A percentile compares a stretch with the other conserved stretches of the same genome.
These are phyloP conservation scores for Zosterops lateralis DNA, from an alignment of 2,113 vertebrate species.

Conservation along the genomic window DNA sequence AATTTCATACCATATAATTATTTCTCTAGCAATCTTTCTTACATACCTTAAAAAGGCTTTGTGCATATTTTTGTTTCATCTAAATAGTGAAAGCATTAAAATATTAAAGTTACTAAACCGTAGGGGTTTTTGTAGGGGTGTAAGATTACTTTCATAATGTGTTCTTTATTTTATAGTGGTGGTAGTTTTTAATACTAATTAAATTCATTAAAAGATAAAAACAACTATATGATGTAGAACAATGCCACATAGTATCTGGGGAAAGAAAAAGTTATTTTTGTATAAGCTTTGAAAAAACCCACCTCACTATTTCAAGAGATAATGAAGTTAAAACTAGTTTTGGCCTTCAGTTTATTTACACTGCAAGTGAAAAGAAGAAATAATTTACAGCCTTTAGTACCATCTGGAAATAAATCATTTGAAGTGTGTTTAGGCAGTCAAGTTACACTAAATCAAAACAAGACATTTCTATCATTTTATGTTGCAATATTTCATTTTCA, in stretches of 20 bases:
- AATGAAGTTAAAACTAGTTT: not conserved
- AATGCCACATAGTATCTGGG: not conserved
- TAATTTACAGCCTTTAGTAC: not conserved
- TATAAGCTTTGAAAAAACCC: not conserved
- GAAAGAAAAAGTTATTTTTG: not conserved
- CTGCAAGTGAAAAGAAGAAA: not conserved
- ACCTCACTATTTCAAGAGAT: not conserved
- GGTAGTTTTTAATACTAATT: not conserved
- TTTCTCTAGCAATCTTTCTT: not conserved
- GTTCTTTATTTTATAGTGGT: not conserved
- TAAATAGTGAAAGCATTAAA: not conserved
- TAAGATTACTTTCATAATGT: not conserved
- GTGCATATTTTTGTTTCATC: not conserved
- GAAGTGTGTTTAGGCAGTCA: constrained; percentile 11
- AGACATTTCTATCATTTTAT: constrained; percentile 16
- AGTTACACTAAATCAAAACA: constrained; percentile 46
- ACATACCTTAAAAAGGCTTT: not conserved
- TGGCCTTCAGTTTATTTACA: constrained; percentile 3
- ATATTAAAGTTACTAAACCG: not conserved
- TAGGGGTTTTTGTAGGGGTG: not conserved
- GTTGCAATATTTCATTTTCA: constrained; percentile 33
- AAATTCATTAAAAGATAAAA: not conserved
- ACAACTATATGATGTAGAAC: not conserved
- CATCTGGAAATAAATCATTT: constrained; percentile 31
- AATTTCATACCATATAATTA: not conserved